phyloP scores from a whole-genome alignment of 2,888 invertebrate genomes.

The Coremacera marginata region DNA sequence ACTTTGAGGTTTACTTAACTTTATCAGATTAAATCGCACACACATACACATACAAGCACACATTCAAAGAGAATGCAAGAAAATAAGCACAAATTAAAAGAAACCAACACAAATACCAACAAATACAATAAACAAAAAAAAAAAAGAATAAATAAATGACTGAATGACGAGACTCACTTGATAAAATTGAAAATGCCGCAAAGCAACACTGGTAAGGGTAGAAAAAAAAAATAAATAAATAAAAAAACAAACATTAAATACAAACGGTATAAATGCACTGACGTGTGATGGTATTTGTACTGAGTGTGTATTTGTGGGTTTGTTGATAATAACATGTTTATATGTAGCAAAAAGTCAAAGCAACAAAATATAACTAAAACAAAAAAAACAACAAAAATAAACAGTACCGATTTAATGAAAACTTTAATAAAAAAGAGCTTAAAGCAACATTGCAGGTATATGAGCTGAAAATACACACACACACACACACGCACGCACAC shows the following conservation, averaged over 20 bases:
- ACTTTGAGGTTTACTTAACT: not conserved
- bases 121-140: not conserved
- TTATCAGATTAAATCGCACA: not conserved
- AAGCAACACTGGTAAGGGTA: not conserved
- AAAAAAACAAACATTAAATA: not conserved
- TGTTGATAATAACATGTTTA: no score
- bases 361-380: no score
- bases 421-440: no score
- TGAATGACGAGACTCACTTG: not conserved
- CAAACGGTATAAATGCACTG: not conserved
- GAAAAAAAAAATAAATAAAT: not conserved
- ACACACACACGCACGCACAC: conserved; percentile 1
- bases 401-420: no score
- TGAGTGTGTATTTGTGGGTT: no score
- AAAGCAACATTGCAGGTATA: not conserved
- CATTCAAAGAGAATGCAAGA: not conserved
- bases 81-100: not conserved
- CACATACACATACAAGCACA: not conserved
- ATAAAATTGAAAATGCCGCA: not conserved
- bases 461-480: not conserved
- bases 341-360: no score
- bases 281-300: no score
- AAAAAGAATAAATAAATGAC: not conserved
- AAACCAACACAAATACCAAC: not conserved
- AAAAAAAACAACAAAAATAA: no score